Base-by-base conservation (phyloP, 2,888 invertebrate species). In the Aethes cnicana region DNA sequence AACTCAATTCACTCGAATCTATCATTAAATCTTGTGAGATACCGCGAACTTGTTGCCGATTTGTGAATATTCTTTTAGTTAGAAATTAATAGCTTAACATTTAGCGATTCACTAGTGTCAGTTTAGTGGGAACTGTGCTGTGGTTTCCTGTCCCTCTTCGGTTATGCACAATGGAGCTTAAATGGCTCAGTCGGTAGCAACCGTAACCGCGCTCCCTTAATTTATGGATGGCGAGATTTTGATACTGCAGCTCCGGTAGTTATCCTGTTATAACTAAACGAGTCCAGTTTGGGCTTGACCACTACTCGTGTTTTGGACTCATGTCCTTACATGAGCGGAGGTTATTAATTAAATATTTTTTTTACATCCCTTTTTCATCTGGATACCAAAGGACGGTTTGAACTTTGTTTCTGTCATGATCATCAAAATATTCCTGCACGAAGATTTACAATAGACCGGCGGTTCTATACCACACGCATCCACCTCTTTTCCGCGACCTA, bases 201-300 rank as follows among this genome's bases (percentile, higher is more conserved):
- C 61, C 66, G 64, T 67, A 69, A 74, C 75, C 73, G 55, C 72
- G 67, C 66, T 66, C 65, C 70, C 72, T 75, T 81, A 78, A 83
- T 81, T 84, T 84, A 83, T 81, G 77, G 75, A 81, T 78, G 78
- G 77, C 67, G 75, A 79, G 81, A 81, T 80, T 80, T 79, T 81
- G 80, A 81, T 81, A 77, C 70, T 67, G 64, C 62, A 63, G 52
- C 55, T 56, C 54, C 46, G 52, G 46, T 62, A 54, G 54, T 60
- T 64, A 62, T 62, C 60, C 59, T 54, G 56, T 66, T 66, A 62
- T 60, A 64, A 62, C 64, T 64, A 69, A 72, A 70, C 62, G 63
- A 68, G 64, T 68, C 36, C 60, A 56, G 39, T 33, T 46, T 44
- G 12, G 39, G 39, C 25, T 26, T n/a, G 21, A 17, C 36, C 36